Base-by-base conservation (phyloP, 2,888 invertebrate genomes). In the Diploptera punctata region DNA sequence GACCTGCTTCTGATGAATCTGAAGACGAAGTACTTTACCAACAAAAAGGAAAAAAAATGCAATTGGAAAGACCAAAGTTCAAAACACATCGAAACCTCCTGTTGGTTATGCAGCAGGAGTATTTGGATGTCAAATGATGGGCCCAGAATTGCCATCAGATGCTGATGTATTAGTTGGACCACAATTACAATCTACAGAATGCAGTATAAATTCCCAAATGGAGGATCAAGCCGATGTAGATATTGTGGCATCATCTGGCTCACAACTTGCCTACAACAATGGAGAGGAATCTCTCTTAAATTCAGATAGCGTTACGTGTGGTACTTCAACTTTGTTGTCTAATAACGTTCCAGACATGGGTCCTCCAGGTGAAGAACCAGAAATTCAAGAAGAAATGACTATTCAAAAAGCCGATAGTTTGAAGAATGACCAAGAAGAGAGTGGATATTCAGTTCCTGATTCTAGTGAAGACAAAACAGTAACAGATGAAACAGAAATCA, bases 1-100 rank as follows among this genome's bases (percentile, higher is more conserved):
- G 85, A 10, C 84, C 83, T 57, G 85, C 86, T 60, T 86, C 86
- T 0, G 84, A 83, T n/a, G 86, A 86, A 67, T 86, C 87, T 0
- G 84, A 83, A 68, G 85, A 86, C 49, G 86, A 85, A 4, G 60
- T 44, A 83, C 83, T 47, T 80, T 47, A 13, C 65, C 44, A 47
- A n/a, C 65, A 19, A 65, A 65, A 16, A 65, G 38, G 29, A 65
- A 81, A 1, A 81, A 81, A 13, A 77, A 54, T 69, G 10, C 24
- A 38, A 18, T 65, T 43, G 18, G 21, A 54, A 68, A 74, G 38
- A 69, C 49, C 18, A 57, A 71, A 26, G 38, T 31, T 47, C 31
- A 26, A n/a, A 52, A n/a, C 29, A 4, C 26, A 18, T 38, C 29
- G 3, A 57, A 60, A 60, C 7, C 43, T 7, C 19, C 24, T 26